Percentiles rank a stretch among this genome's conserved stretches.
phyloP scores from a whole-genome alignment of 2,888 invertebrate species.

The Hecatera dysodea region DNA sequence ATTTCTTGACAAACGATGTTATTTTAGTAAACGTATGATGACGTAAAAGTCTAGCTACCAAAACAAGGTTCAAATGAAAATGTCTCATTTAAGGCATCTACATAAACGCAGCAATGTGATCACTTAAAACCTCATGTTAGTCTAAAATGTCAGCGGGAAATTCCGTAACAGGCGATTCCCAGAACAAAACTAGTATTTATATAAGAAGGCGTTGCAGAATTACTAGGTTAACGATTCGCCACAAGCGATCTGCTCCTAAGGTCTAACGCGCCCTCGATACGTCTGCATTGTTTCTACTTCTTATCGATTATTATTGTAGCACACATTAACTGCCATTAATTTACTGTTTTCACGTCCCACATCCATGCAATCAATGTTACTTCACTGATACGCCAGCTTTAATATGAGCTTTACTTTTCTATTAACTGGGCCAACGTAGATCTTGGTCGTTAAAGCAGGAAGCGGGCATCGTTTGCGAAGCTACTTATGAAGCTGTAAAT shows the following conservation, averaged over 20 bases:
- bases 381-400: conserved; percentile 58
- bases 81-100: neutral
- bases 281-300: conserved; percentile 77
- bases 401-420: conserved; percentile 41
- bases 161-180: conserved; percentile 35
- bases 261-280: conserved; percentile 79
- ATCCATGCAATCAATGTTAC: conserved; percentile 75
- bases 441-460: conserved; percentile 23
- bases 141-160: conserved; percentile 38
- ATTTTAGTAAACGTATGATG: neutral
- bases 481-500: conserved; percentile 45
- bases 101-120: conserved; percentile 20
- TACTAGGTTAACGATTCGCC: conserved; percentile 84
- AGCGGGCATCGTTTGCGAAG: conserved; percentile 21
- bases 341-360: conserved; percentile 81
- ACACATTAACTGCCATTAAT: conserved; percentile 74
- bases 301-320: conserved; percentile 81
- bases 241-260: conserved; percentile 73
- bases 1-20: conserved; percentile 1
- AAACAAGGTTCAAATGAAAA: neutral
- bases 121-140: conserved; percentile 35
- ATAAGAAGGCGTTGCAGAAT: conserved; percentile 60
- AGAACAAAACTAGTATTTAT: conserved; percentile 57
- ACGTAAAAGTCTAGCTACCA: neutral
- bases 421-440: conserved; percentile 34